Evolutionary conservation across 1,140 invertebrate species (phyloP).

Genomic region (Laupala kohalensis): DNA sequence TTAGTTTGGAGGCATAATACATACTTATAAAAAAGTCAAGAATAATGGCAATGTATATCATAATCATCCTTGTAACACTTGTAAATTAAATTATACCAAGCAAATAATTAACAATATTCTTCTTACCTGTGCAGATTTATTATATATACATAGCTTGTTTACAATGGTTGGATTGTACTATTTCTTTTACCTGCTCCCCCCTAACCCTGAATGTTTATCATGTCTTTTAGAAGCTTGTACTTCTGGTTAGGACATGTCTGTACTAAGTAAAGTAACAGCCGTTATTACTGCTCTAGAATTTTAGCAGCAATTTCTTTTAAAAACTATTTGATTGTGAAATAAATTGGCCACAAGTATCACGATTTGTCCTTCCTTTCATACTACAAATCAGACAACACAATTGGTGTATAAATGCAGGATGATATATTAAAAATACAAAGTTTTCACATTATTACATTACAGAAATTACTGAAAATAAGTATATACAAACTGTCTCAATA

Average conservation of each 20-base stretch:
- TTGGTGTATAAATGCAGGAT: constrained; percentile 1
- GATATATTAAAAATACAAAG: constrained; percentile 10
- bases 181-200: background rate
- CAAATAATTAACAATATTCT: background rate
- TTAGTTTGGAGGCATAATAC: too few relatives aligned
- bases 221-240: background rate
- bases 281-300: background rate
- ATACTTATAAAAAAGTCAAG: too few relatives aligned
- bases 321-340: background rate
- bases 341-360: background rate
- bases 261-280: background rate
- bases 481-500: background rate
- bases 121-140: background rate
- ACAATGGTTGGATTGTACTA: background rate
- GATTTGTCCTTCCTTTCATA: background rate
- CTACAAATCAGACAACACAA: constrained; percentile 1
- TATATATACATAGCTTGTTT: background rate
- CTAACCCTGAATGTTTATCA: background rate
- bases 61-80: too few relatives aligned
- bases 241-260: constrained; percentile 1
- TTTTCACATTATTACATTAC: constrained; percentile 1
- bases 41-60: too few relatives aligned
- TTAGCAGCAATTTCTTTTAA: background rate
- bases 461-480: constrained; percentile 6
- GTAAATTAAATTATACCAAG: background rate